Base-by-base conservation (phyloP, 2,113 vertebrate genomes). In the Salvelinus namaycush region DNA sequence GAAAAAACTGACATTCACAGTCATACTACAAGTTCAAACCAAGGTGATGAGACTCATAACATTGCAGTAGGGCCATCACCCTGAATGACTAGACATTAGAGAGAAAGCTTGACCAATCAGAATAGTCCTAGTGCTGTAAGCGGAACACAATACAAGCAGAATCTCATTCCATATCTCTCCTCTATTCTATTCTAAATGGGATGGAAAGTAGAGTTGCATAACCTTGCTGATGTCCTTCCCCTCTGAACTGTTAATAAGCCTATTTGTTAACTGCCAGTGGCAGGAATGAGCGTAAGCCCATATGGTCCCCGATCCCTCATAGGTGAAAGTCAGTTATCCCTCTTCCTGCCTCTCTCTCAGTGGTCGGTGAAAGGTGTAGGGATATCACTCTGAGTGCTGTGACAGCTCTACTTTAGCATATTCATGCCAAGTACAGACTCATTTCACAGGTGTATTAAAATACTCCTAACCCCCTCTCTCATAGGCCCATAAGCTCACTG, bases 381-480 rank as follows among this genome's bases (percentile, higher is more conserved):
- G 94, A 94, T 94, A 96, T 95, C 95, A 94, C 94, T 96, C 91
- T 94, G 95, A 91, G 90, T 91, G 92, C 90, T 93, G 93, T 95
- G 96, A 97, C 95, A 96, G 96, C 93, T 92, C 90, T 92, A 95
- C 95, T 95, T 96, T 95, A 95, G 95, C 96, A 98, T 97, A 98
- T 97, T 96, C 96, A 96, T 95, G 95, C 94, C 92, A 89, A 94
- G 94, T 87, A 92, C 90, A 93, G 93, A 92, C 93, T 96, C 96
- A 96, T 97, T 96, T 95, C 95, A 93, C 94, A 96, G 95, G 95
- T 96, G 95, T 96, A 96, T 97, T 97, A 97, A 97, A 96, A 95
- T 95, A 95, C 93, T 94, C 93, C 95, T 94, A 94, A 95, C 94
- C 94, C 91, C 94, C 94, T 95, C 96, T 87, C 85, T 90, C 96